These are phyloP conservation scores for Nasalis larvatus DNA, from an alignment of 2,113 vertebrate species.

Conservation along the genomic window DNA sequence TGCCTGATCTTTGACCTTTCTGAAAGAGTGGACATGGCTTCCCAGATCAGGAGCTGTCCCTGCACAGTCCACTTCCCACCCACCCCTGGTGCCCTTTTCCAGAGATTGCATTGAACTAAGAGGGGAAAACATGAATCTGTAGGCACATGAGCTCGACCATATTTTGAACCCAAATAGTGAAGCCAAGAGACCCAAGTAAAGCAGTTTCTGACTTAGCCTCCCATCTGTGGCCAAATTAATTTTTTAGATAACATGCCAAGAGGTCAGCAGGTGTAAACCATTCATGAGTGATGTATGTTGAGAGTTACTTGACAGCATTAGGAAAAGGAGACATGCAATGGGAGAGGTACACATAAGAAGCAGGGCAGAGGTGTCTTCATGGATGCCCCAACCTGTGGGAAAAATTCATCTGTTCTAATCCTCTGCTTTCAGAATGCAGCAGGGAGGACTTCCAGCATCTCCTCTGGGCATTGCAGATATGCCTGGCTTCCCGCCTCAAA, in stretches of 20 bases:
- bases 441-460: conserved; percentile 38
- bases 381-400: not conserved
- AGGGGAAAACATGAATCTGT: not conserved
- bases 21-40: not conserved
- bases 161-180: not conserved
- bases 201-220: not conserved
- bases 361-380: not conserved
- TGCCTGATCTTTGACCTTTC: not conserved
- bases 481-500: conserved; percentile 54
- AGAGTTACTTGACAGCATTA: not conserved
- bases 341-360: not conserved
- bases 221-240: conserved; percentile 21
- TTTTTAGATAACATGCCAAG: not conserved
- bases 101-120: not conserved
- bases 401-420: conserved; percentile 30
- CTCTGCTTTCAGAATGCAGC: conserved; percentile 3
- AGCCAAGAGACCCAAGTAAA: not conserved
- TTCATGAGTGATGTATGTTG: not conserved
- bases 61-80: not conserved
- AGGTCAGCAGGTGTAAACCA: not conserved
- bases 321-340: not conserved
- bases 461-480: conserved; percentile 51
- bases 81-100: not conserved
- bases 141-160: not conserved
- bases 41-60: not conserved